These are phyloP conservation scores for Falco rusticolus DNA, from an alignment of 2,797 vertebrate genomes.

Conservation along the genomic window DNA sequence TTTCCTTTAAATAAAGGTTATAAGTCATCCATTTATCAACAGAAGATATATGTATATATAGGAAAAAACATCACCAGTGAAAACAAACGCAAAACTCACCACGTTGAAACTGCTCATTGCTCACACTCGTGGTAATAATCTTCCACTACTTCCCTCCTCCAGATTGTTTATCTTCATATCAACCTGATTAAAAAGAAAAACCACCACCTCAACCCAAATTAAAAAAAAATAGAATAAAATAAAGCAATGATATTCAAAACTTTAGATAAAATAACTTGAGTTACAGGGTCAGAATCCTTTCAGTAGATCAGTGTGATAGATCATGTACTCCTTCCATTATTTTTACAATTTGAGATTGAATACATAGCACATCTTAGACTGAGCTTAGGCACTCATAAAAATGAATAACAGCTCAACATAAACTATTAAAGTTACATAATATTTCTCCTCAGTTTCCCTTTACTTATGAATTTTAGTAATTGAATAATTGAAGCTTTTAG, in stretches of 20 bases:
- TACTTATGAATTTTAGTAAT: not conserved
- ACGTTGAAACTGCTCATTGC: not conserved
- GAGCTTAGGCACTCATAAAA: not conserved
- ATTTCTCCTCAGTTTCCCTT: not conserved
- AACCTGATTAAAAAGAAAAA: not conserved
- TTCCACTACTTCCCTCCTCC: not conserved
- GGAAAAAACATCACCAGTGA: not conserved
- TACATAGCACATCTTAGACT: not conserved
- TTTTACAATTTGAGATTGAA: not conserved
- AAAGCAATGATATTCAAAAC: not conserved
- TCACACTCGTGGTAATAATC: conserved; percentile 28
- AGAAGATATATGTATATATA: not conserved
- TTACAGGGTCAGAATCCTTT: not conserved
- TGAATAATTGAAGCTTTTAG: not conserved
- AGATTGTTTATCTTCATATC: not conserved
- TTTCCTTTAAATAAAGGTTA: not conserved
- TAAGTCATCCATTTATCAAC: not conserved
- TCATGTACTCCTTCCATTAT: not conserved
- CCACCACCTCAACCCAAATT: fast-evolving
- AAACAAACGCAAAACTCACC: conserved; percentile 20
- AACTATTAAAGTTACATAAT: not conserved
- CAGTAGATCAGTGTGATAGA: not conserved
- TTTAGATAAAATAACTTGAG: not conserved
- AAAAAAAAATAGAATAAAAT: not conserved
- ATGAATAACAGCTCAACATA: not conserved